These are phyloP conservation scores for Notechis scutatus DNA, from an alignment of 2,113 vertebrate genomes.

Conservation along the genomic window DNA sequence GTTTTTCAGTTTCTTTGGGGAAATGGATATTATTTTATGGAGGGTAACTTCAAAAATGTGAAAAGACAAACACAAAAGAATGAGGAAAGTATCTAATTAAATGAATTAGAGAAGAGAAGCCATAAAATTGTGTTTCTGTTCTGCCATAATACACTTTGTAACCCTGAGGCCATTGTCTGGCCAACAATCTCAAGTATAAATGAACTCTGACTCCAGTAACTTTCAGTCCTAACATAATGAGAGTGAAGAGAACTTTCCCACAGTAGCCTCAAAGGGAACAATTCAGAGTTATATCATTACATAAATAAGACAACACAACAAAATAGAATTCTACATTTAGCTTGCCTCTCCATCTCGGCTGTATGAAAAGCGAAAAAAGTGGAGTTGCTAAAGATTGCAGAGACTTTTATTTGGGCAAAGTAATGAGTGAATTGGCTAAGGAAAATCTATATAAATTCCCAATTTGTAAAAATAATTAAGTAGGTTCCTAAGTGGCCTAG, in stretches of 20 bases:
- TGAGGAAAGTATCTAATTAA: conserved; percentile 50
- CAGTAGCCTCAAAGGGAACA: conserved; percentile 45
- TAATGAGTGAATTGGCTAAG: neutral
- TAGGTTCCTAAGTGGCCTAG: neutral
- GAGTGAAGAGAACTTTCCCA: conserved; percentile 43
- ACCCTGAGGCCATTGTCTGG: conserved; percentile 44
- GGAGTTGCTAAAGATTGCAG: conserved; percentile 6
- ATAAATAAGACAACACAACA: conserved; percentile 4
- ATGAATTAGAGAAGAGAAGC: conserved; percentile 43
- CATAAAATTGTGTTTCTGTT: conserved; percentile 51
- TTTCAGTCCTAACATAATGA: conserved; percentile 49
- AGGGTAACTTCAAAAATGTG: conserved; percentile 43
- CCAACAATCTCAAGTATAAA: conserved; percentile 39
- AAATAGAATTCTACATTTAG: neutral
- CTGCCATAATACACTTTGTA: conserved; percentile 41
- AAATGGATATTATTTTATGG: conserved; percentile 37
- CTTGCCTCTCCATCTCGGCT: neutral
- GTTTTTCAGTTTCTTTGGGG: conserved; percentile 34
- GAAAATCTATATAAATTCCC: neutral
- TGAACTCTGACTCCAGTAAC: conserved; percentile 60
- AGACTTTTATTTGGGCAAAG: neutral
- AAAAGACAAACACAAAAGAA: conserved; percentile 43
- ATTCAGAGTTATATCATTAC: conserved; percentile 35
- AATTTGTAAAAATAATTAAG: neutral
- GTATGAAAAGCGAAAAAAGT: conserved; percentile 3